Percentiles rank a stretch among this genome's conserved stretches.
phyloP scores from a whole-genome alignment of 2,888 invertebrate species.

The Platerodrilus igneus region DNA sequence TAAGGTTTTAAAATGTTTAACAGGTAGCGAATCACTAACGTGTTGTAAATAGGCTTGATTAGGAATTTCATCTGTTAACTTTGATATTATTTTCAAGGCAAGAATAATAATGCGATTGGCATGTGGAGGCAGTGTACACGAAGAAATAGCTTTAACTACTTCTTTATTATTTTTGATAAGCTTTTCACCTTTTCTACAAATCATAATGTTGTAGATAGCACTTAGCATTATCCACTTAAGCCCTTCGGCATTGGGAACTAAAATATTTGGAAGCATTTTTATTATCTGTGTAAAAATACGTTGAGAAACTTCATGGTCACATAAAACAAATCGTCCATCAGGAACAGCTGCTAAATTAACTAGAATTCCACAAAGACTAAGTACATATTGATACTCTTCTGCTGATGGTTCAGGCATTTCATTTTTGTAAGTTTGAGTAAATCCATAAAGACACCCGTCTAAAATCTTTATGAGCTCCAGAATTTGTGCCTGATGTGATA shows the following conservation, averaged over 20 bases:
- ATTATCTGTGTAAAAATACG: constrained; percentile 12
- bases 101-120: constrained; percentile 10
- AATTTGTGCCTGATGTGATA: constrained; percentile 6
- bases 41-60: constrained; percentile 5
- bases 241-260: constrained; percentile 11
- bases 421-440: constrained; percentile 7
- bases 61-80: constrained; percentile 1
- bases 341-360: constrained; percentile 16
- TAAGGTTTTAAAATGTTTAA: not conserved
- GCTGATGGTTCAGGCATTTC: constrained; percentile 12
- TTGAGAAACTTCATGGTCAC: constrained; percentile 6
- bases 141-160: not conserved
- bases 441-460: constrained; percentile 11
- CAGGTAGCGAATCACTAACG: not conserved
- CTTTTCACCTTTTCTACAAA: constrained; percentile 13
- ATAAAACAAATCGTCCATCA: constrained; percentile 17
- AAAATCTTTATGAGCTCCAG: constrained; percentile 11
- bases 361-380: constrained; percentile 12
- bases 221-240: constrained; percentile 14
- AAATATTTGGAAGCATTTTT: constrained; percentile 8
- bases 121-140: constrained; percentile 5
- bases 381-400: constrained; percentile 14
- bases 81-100: constrained; percentile 9
- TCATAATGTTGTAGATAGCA: constrained; percentile 14
- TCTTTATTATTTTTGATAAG: constrained; percentile 7